These are phyloP conservation scores for Psettodes erumei DNA, from an alignment of 2,113 vertebrate species.

Conservation along the genomic window DNA sequence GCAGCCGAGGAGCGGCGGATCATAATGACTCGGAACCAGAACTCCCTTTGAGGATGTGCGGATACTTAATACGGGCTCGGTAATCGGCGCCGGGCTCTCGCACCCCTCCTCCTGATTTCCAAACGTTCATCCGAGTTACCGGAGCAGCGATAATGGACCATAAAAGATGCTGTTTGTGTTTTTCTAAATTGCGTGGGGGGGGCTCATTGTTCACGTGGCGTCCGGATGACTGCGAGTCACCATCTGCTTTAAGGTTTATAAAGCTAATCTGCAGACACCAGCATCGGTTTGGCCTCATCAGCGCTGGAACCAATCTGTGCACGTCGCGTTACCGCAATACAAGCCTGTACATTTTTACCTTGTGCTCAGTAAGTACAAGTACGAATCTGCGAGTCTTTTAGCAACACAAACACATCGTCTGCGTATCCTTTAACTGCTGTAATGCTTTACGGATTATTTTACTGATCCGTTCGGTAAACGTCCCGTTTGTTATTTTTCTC, in stretches of 20 bases:
- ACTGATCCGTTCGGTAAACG: background rate
- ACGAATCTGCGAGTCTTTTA: no score
- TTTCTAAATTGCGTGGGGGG: constrained; percentile 24
- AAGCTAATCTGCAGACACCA: constrained; percentile 1
- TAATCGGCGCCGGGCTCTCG: constrained; percentile 45
- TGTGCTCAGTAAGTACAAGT: no score
- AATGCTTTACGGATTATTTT: background rate
- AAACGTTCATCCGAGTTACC: constrained; percentile 47
- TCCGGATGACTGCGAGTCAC: constrained; percentile 6
- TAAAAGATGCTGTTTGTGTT: constrained; percentile 29
- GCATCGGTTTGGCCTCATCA: background rate
- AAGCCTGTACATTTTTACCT: no score
- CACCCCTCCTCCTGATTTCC: constrained; percentile 41
- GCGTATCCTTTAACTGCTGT: background rate
- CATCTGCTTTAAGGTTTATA: constrained; percentile 15
- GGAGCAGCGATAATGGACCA: constrained; percentile 49
- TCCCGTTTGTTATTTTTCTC: constrained; percentile 20
- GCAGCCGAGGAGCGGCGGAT: constrained; percentile 68
- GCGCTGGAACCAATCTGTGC: no score
- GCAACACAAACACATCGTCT: background rate
- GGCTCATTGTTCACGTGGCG: background rate
- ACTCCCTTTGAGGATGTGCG: constrained; percentile 57
- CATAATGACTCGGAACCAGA: constrained; percentile 68
- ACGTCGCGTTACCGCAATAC: no score
- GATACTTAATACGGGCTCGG: constrained; percentile 55